Base-by-base conservation (phyloP, 2,888 invertebrate genomes). In the Drosophila pseudotalamancana region DNA sequence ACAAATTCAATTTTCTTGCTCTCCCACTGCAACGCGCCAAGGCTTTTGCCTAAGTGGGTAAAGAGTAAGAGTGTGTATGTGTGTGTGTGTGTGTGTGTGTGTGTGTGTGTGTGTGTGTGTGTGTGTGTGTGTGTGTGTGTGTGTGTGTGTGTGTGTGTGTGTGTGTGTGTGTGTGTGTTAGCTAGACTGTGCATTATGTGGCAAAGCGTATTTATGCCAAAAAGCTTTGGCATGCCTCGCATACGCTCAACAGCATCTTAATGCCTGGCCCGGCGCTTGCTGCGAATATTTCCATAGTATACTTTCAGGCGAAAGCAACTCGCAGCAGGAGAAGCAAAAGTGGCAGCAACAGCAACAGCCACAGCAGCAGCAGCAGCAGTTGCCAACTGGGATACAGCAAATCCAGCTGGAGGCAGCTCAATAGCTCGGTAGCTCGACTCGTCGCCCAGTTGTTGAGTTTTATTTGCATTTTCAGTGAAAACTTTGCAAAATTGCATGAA, bases 1-100 rank as follows among this genome's bases (percentile, higher is more conserved):
- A 71, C 64, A 85, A 87, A 87, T 81, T 87, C 71, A 85, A 85
- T 83, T 76, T 76, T 66, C 63, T 66, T 59, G 64, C 40, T 49
- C 59, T 32, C 55, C 56, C 19, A 25, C 25, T 63, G 68, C 55
- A 53, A 59, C 29, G 42, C 23, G 53, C 50, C 46, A 37, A 63
- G 45, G 57, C 73, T 70, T 67, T 76, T 78, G 74, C 66, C 54
- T 62, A 71, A 61, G 62, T 64, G 70, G 54, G 12, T 42, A 16
- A 14, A 27, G 25, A 34, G 34, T 8, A 32, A 9, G 32, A 34
- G 50, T 37, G 23, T 16, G 34, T 31, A 25, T 35, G 35, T 21
- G 48, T n/a, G 42, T 40, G 27, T 56, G 23, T 43, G 35, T 16
- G 49, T 59, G n/a, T 50, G 54, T 45, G 25, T 29, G 48, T n/a